Evolutionary conservation across 2,113 vertebrate genomes (phyloP).

Genomic region (Cryptomyrus ogoouensis): DNA sequence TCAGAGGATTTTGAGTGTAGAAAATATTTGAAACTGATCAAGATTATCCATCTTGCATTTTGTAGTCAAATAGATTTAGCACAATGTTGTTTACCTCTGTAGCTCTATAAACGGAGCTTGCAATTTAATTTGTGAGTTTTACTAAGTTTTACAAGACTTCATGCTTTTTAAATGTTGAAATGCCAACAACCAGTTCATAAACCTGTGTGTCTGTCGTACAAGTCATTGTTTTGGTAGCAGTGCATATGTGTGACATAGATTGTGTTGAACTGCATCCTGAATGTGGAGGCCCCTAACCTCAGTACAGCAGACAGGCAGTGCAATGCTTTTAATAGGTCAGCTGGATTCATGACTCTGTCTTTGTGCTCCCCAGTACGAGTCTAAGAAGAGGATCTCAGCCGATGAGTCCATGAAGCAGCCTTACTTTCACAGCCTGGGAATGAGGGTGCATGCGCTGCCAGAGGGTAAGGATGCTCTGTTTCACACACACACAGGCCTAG

Average conservation of each 20-base stretch:
- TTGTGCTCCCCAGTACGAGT: constrained; percentile 75
- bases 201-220: not conserved
- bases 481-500: not conserved
- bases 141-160: not conserved
- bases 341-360: not conserved
- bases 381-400: constrained; percentile 93
- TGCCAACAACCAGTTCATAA: not conserved
- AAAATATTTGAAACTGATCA: not conserved
- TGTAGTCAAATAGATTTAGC: not conserved
- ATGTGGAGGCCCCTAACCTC: not conserved
- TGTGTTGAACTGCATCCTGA: not conserved
- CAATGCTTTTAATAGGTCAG: not conserved
- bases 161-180: not conserved
- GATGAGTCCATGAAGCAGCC: constrained; percentile 96
- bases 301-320: not conserved
- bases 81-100: not conserved
- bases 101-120: not conserved
- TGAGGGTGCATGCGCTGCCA: constrained; percentile 76
- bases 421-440: constrained; percentile 91
- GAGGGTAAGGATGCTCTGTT: constrained; percentile 74
- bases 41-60: not conserved
- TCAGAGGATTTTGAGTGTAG: not conserved
- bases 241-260: not conserved
- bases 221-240: not conserved
- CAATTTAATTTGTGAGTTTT: not conserved